These are phyloP conservation scores for Phyllostomus discolor DNA, from an alignment of 2,113 vertebrate genomes.

Conservation along the genomic window DNA sequence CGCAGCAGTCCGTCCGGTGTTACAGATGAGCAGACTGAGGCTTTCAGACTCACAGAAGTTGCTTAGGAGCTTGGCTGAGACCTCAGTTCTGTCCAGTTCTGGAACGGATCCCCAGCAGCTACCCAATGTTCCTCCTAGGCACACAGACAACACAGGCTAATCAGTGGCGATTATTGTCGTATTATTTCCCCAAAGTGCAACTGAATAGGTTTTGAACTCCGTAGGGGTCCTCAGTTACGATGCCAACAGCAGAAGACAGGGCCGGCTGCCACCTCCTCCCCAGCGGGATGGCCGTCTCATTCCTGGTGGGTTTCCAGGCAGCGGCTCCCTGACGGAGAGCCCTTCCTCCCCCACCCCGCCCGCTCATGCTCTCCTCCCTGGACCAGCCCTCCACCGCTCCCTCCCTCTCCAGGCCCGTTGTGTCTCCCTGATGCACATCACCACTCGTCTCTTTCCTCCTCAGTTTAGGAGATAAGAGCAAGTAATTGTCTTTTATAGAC, in stretches of 20 bases:
- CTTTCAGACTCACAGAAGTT: neutral
- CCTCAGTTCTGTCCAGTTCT: neutral
- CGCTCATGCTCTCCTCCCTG: neutral
- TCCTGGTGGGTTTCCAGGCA: neutral
- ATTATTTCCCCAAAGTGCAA: neutral
- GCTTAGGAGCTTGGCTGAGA: neutral
- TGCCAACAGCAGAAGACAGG: neutral
- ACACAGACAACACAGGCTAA: neutral
- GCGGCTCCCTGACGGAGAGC: neutral
- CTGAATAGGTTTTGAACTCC: neutral
- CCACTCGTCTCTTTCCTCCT: constrained; percentile 23
- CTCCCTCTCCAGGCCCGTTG: neutral
- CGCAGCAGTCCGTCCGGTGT: neutral
- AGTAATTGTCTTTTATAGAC: constrained; percentile 80
- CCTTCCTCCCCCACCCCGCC: neutral
- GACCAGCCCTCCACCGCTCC: neutral
- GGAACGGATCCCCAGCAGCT: neutral
- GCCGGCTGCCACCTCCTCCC: neutral
- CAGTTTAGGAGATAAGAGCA: constrained; percentile 76
- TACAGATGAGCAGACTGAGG: neutral
- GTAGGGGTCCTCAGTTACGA: neutral
- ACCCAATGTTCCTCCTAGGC: neutral
- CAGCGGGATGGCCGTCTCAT: rapidly evolving
- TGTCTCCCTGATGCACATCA: constrained; percentile 60
- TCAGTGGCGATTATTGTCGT: neutral